These are phyloP conservation scores for Ctenopoma multispine DNA, from an alignment of 2,797 vertebrate species.

Conservation along the genomic window DNA sequence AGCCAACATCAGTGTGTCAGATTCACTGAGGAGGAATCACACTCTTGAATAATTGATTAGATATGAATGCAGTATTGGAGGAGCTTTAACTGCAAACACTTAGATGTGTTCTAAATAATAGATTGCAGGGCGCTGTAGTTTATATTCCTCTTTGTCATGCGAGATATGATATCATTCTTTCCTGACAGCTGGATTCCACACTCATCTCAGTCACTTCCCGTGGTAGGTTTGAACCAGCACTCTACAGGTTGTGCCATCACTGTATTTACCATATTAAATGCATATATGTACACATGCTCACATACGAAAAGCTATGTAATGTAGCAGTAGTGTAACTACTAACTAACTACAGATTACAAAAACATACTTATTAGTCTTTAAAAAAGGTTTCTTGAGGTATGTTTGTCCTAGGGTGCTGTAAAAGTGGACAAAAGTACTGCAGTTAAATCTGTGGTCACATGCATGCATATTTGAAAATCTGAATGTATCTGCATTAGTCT, in stretches of 20 bases:
- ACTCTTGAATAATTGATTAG: constrained; percentile 80
- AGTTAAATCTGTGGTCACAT: neutral
- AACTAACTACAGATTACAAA: too few species aligned
- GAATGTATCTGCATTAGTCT: neutral
- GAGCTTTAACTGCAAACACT: constrained; percentile 83
- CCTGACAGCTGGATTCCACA: constrained; percentile 43
- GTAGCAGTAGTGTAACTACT: too few species aligned
- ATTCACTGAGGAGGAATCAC: constrained; percentile 70
- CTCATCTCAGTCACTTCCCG: constrained; percentile 38
- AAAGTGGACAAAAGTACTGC: neutral
- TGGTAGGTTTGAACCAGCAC: constrained; percentile 24
- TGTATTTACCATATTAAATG: constrained; percentile 35
- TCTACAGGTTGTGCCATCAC: constrained; percentile 1
- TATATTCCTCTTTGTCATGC: constrained; percentile 72
- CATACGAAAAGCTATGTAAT: neutral
- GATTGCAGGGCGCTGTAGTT: constrained; percentile 77
- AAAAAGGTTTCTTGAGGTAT: neutral
- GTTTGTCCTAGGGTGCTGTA: constrained; percentile 3
- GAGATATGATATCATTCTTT: constrained; percentile 59
- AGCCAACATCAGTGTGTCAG: constrained; percentile 61
- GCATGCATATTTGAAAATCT: constrained; percentile 1
- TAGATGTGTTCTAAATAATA: constrained; percentile 80
- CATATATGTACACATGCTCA: constrained; percentile 17
- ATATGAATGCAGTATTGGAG: constrained; percentile 78
- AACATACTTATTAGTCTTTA: too few species aligned